phyloP scores from a whole-genome alignment of 2,888 invertebrate species.

The Anagyrus pseudococci region DNA sequence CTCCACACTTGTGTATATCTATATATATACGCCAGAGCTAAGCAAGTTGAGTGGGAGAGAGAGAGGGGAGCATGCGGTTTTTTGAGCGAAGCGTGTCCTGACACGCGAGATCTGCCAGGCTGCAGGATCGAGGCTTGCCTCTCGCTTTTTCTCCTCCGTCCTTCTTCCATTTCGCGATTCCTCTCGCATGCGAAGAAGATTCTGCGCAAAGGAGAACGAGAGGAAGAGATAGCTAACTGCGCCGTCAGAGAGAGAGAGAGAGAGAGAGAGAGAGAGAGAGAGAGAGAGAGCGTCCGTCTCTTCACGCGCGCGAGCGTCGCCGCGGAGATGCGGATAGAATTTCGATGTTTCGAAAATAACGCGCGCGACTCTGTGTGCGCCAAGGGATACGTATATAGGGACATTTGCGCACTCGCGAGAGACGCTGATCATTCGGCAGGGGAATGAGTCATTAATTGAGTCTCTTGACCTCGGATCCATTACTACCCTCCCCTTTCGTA shows the following conservation, averaged over 20 bases:
- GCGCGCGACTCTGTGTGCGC: too few species aligned
- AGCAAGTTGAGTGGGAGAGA: too few species aligned
- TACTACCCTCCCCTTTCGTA: too few species aligned
- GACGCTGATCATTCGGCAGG: too few species aligned
- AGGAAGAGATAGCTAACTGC: conserved; percentile 19
- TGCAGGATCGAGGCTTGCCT: conserved; percentile 48
- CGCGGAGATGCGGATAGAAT: too few species aligned
- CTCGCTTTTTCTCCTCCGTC: conserved; percentile 28
- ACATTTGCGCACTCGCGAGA: too few species aligned
- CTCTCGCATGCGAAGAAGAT: conserved; percentile 36
- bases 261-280: not conserved
- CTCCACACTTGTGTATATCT: not conserved
- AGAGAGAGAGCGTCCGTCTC: not conserved
- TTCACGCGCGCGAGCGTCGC: not conserved
- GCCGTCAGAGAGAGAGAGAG: not conserved
- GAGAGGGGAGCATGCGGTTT: conserved; percentile 41
- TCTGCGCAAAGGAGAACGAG: conserved; percentile 12
- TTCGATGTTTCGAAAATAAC: too few species aligned
- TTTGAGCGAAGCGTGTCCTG: conserved; percentile 54
- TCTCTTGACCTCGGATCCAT: too few species aligned
- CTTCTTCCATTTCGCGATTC: conserved; percentile 45
- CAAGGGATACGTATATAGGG: too few species aligned
- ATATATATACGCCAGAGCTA: conserved; percentile 9
- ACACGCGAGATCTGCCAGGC: conserved; percentile 47
- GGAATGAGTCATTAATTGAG: too few species aligned